These are phyloP conservation scores for Hipposideros armiger DNA, from an alignment of 2,113 vertebrate species.

Conservation along the genomic window DNA sequence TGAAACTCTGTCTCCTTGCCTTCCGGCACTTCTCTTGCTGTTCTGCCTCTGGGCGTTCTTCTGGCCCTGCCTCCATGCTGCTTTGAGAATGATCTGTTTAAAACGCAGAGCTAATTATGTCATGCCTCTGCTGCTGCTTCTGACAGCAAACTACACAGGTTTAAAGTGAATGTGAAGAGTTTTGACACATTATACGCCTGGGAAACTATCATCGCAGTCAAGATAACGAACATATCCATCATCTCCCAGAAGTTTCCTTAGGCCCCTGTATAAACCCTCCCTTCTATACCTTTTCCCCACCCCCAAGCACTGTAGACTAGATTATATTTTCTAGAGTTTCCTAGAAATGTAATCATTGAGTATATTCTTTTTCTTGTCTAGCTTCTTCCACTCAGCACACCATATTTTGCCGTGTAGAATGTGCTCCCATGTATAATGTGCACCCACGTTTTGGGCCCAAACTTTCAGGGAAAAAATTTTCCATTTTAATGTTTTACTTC, in stretches of 20 bases:
- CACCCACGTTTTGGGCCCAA: no score
- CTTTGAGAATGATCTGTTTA: slow-evolving; percentile 22
- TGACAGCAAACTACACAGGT: neutral
- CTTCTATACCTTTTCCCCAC: neutral
- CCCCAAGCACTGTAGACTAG: neutral
- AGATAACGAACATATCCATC: neutral
- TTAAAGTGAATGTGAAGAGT: neutral
- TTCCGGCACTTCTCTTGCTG: neutral
- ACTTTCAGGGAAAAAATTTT: no score
- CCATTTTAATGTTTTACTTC: no score
- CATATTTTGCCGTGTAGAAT: no score
- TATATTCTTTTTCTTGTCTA: neutral
- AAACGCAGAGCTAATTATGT: slow-evolving; percentile 3
- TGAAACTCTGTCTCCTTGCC: neutral
- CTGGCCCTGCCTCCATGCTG: neutral
- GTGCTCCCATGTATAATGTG: no score
- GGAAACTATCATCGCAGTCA: slow-evolving; percentile 3
- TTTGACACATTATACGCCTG: neutral
- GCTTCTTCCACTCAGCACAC: neutral
- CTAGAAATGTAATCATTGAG: neutral
- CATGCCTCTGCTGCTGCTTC: neutral
- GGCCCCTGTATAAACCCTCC: neutral
- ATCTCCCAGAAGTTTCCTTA: neutral
- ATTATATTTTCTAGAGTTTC: slow-evolving; percentile 52
- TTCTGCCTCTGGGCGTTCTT: neutral